phyloP scores from a whole-genome alignment of 2,888 invertebrate species.

The Blastobasis lacticolella region DNA sequence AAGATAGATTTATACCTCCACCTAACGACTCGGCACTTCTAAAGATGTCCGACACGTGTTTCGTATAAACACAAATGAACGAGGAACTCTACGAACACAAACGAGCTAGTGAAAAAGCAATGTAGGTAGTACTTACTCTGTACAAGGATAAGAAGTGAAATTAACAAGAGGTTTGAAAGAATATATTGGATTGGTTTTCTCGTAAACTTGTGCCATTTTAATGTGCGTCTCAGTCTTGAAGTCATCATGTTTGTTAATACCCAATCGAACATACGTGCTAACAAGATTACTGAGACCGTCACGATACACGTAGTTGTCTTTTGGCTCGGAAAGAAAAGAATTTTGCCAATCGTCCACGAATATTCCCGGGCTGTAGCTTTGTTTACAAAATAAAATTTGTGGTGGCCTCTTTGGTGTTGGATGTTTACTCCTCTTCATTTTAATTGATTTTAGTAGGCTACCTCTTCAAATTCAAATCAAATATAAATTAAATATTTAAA shows the following conservation, averaged over 20 bases:
- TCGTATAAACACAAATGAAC: too few relatives aligned
- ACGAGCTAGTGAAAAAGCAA: neutral
- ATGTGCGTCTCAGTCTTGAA: constrained; percentile 58
- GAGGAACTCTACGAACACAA: too few relatives aligned
- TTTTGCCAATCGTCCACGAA: constrained; percentile 67
- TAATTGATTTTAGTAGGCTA: too few relatives aligned
- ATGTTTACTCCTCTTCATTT: constrained; percentile 41
- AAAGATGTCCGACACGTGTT: too few relatives aligned
- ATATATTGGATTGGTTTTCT: constrained; percentile 54
- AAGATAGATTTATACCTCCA: too few relatives aligned
- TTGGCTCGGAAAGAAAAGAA: constrained; percentile 49
- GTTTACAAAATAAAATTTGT: constrained; percentile 63
- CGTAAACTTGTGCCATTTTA: constrained; percentile 60
- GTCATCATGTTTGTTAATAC: constrained; percentile 47
- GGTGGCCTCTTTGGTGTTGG: constrained; percentile 56
- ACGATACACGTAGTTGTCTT: constrained; percentile 66
- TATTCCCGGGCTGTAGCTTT: constrained; percentile 44
- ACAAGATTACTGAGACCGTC: constrained; percentile 57
- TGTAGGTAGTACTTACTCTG: constrained; percentile 45
- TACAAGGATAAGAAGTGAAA: constrained; percentile 64
- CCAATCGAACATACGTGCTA: constrained; percentile 63
- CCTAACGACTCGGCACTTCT: too few relatives aligned
- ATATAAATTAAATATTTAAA: too few relatives aligned
- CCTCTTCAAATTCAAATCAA: too few relatives aligned
- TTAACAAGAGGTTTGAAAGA: constrained; percentile 60